Conservation (phyloP, 2,797 vertebrate genomes). For the Microcaecilia unicolor region DNA sequence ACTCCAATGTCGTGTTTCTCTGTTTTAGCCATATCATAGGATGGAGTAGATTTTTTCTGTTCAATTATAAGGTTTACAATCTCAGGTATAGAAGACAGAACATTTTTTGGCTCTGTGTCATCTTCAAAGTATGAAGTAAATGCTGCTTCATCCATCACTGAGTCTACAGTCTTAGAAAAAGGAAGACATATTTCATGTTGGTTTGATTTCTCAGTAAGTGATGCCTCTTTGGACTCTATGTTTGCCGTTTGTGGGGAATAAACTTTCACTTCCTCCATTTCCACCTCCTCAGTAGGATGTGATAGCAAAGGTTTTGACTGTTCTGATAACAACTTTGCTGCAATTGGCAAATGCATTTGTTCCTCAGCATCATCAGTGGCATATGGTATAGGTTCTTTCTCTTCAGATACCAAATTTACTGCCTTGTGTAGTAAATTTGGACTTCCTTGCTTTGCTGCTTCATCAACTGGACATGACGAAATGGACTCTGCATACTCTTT, state of each 20-base stretch:
- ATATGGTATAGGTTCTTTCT: background rate
- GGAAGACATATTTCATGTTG: too few species aligned
- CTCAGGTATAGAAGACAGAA: too few species aligned
- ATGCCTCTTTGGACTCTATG: too few species aligned
- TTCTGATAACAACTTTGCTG: background rate
- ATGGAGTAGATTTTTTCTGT: constrained; percentile 10
- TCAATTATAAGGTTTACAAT: too few species aligned
- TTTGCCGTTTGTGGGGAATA: too few species aligned
- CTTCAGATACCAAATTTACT: background rate
- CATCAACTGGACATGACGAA: background rate
- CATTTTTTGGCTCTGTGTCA: too few species aligned
- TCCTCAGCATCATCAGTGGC: background rate
- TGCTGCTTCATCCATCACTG: too few species aligned
- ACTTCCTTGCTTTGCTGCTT: background rate
- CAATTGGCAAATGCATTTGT: background rate
- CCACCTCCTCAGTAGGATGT: constrained; percentile 10
- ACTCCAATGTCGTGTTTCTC: too few species aligned
- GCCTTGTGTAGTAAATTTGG: background rate
- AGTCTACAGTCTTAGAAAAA: too few species aligned
- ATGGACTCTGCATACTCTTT: background rate
- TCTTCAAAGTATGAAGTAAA: too few species aligned
- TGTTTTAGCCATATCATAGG: constrained; percentile 8
- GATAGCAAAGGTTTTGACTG: background rate
- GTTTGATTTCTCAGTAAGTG: too few species aligned
- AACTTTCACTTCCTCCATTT: constrained; percentile 7